These are phyloP conservation scores for Drosophila nebulosa DNA, from an alignment of 1,140 invertebrate species.

Conservation along the genomic window DNA sequence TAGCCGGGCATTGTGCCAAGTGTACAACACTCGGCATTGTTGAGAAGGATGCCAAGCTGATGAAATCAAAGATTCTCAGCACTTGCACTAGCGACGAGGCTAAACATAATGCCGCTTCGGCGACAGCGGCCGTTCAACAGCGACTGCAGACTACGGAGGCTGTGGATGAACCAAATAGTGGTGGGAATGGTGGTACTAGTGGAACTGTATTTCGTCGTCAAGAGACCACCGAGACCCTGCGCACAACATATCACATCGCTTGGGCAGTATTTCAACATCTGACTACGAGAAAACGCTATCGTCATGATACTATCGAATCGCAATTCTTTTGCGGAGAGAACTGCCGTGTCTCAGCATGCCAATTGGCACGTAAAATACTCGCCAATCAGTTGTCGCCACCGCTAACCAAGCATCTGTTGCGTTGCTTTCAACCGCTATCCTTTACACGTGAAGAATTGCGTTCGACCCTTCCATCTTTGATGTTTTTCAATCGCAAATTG, in stretches of 20 bases:
- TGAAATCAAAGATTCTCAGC: constrained; percentile 78
- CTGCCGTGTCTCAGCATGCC: constrained; percentile 68
- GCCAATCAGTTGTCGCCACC: constrained; percentile 71
- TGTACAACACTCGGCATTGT: constrained; percentile 75
- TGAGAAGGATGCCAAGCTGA: constrained; percentile 73
- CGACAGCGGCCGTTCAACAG: constrained; percentile 38
- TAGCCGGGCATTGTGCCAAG: constrained; percentile 67
- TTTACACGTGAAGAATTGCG: constrained; percentile 71
- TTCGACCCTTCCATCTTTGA: constrained; percentile 69
- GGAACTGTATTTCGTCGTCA: constrained; percentile 40
- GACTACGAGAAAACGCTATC: constrained; percentile 69
- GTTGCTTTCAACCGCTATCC: constrained; percentile 73
- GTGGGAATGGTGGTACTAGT: constrained; percentile 10
- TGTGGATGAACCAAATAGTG: constrained; percentile 3
- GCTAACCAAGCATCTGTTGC: constrained; percentile 65
- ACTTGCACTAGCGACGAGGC: constrained; percentile 72
- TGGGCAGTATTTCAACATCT: constrained; percentile 78
- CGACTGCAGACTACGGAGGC: constrained; percentile 27
- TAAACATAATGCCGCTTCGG: constrained; percentile 54
- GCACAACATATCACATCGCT: constrained; percentile 74
- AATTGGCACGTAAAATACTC: constrained; percentile 71
- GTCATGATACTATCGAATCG: constrained; percentile 60
- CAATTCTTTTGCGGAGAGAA: constrained; percentile 72
- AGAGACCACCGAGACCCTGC: constrained; percentile 43
- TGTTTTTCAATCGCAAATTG: constrained; percentile 77